These are phyloP conservation scores for Lacerta viridis DNA, from an alignment of 2,797 vertebrate species.

Conservation along the genomic window DNA sequence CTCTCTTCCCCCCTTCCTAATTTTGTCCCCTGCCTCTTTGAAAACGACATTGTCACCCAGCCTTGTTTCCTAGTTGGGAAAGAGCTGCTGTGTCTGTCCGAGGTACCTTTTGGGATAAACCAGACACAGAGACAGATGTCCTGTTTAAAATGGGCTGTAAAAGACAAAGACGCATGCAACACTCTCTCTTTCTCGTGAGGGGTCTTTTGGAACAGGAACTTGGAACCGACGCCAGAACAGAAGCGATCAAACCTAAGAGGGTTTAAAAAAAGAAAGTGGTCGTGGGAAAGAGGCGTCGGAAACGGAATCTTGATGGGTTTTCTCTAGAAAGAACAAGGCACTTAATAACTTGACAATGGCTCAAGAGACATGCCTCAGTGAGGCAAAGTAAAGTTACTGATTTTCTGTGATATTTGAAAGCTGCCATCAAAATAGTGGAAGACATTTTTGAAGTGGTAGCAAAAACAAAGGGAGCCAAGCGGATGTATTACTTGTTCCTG, in stretches of 20 bases:
- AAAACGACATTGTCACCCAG: not conserved
- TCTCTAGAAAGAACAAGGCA: not conserved
- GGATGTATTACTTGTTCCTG: not conserved
- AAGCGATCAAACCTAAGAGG: not conserved
- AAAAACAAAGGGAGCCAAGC: not conserved
- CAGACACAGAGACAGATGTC: constrained; percentile 10
- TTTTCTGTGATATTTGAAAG: not conserved
- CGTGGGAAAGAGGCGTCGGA: not conserved
- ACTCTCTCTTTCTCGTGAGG: not conserved
- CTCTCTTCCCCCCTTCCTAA: constrained; percentile 50
- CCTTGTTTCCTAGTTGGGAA: not conserved
- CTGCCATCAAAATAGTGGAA: not conserved
- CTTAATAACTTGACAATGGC: not conserved
- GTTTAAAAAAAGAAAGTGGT: not conserved
- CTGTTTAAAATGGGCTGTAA: constrained; percentile 36
- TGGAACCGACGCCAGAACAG: not conserved
- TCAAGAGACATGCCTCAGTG: not conserved
- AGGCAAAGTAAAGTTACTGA: not conserved
- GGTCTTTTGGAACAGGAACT: not conserved
- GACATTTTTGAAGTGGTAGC: no score
- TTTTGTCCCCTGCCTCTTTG: constrained; percentile 43
- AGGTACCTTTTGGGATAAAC: not conserved
- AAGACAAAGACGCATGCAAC: constrained; percentile 59
- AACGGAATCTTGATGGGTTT: not conserved
- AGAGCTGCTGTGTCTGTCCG: not conserved